Conservation (phyloP, 2,113 vertebrate species). For the Lipotes vexillifer region DNA sequence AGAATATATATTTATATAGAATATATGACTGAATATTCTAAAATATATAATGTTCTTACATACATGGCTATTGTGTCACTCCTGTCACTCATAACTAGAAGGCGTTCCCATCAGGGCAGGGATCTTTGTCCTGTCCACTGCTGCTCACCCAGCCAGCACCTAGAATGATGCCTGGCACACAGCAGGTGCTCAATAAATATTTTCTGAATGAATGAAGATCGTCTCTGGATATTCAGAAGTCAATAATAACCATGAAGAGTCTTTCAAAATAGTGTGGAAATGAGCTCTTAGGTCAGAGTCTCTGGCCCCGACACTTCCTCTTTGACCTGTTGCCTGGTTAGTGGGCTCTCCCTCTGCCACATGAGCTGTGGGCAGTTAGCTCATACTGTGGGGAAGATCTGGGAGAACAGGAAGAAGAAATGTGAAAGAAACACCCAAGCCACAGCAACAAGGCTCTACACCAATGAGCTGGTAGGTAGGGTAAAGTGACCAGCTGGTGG, state of each 20-base stretch:
- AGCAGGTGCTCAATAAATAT: background rate
- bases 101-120: background rate
- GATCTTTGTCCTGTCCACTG: background rate
- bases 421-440: background rate
- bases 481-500: background rate
- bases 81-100: background rate
- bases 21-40: background rate
- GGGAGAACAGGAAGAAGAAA: background rate
- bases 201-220: background rate
- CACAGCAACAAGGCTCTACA: background rate
- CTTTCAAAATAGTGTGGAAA: background rate
- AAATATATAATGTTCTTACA: background rate
- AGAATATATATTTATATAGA: background rate
- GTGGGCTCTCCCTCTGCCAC: background rate
- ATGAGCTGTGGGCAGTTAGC: background rate
- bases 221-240: background rate
- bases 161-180: background rate
- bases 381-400: background rate
- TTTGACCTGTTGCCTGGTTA: no score
- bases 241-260: background rate
- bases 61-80: background rate
- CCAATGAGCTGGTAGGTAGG: background rate
- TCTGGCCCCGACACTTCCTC: background rate
- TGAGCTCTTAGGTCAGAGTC: background rate
- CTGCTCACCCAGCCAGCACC: background rate